These are phyloP conservation scores for Aelia acuminata DNA, from an alignment of 2,888 invertebrate species.

Conservation along the genomic window DNA sequence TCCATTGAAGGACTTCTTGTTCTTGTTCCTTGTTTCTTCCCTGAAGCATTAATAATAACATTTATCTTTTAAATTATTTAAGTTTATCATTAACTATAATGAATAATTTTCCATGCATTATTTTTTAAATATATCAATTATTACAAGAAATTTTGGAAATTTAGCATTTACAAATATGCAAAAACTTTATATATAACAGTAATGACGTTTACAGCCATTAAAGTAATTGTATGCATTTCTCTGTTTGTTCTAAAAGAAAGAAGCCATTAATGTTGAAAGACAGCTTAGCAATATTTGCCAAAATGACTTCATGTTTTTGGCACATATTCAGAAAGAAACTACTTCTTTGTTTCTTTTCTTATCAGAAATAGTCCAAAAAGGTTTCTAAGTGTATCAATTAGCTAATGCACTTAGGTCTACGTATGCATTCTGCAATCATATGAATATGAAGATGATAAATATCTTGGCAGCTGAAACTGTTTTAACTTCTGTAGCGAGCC, in stretches of 20 bases:
- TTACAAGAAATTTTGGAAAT: no score
- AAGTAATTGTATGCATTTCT: not conserved
- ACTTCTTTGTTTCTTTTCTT: not conserved
- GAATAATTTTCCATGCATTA: not conserved
- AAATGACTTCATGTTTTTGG: not conserved
- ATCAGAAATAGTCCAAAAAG: not conserved
- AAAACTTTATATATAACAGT: no score
- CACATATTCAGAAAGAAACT: not conserved
- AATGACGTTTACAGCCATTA: not conserved
- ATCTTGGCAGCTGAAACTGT: slow-evolving; percentile 20
- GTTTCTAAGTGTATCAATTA: not conserved
- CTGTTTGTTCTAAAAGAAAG: not conserved
- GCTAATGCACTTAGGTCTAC: not conserved
- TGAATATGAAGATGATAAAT: not conserved
- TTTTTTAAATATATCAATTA: not conserved
- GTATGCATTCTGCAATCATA: not conserved
- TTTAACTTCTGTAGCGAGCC: not conserved
- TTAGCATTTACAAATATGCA: no score
- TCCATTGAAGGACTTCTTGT: slow-evolving; percentile 92
- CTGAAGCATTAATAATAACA: slow-evolving; percentile 69
- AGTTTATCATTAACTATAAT: no score
- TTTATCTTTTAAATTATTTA: not conserved
- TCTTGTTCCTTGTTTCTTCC: slow-evolving; percentile 92
- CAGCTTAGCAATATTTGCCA: not conserved
- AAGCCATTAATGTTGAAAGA: not conserved